A percentile compares a stretch with the other conserved stretches of the same genome.
phyloP scores from a whole-genome alignment of 1,140 invertebrate genomes.

The Drosophila leontia region DNA sequence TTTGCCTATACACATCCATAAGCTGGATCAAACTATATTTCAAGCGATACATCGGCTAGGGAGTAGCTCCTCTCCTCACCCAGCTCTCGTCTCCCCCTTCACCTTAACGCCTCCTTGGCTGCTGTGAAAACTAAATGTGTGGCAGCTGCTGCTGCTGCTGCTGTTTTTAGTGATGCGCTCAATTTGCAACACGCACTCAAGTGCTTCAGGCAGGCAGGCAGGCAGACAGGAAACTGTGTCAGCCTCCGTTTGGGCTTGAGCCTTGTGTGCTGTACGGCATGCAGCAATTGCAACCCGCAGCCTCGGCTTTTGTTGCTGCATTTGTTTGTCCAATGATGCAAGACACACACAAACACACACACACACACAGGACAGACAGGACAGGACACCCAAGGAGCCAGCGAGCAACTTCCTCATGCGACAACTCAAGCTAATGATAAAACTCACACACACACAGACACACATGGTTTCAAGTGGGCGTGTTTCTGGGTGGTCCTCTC shows the following conservation, averaged over 20 bases:
- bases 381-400: constrained; percentile 21
- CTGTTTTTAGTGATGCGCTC: constrained; percentile 72
- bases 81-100: neutral
- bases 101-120: constrained; percentile 8
- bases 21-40: neutral
- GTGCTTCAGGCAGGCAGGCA: constrained; percentile 36
- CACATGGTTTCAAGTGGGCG: constrained; percentile 35
- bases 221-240: constrained; percentile 68
- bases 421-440: constrained; percentile 69
- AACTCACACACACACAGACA: constrained; percentile 17
- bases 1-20: neutral
- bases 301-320: constrained; percentile 56
- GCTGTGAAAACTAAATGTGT: constrained; percentile 33
- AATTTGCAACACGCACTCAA: constrained; percentile 72
- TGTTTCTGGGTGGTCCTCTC: constrained; percentile 29
- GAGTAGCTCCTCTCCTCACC: neutral
- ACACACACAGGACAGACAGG: neutral
- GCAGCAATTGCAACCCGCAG: constrained; percentile 34
- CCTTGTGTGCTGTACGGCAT: constrained; percentile 13
- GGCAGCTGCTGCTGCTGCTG: constrained; percentile 21
- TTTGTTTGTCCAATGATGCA: constrained; percentile 68
- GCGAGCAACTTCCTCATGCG: constrained; percentile 57
- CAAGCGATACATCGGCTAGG: neutral
- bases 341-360: constrained; percentile 9
- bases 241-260: constrained; percentile 31